Evolutionary conservation across 2,888 invertebrate genomes (phyloP).

Genomic region (Acrobasis repandana): DNA sequence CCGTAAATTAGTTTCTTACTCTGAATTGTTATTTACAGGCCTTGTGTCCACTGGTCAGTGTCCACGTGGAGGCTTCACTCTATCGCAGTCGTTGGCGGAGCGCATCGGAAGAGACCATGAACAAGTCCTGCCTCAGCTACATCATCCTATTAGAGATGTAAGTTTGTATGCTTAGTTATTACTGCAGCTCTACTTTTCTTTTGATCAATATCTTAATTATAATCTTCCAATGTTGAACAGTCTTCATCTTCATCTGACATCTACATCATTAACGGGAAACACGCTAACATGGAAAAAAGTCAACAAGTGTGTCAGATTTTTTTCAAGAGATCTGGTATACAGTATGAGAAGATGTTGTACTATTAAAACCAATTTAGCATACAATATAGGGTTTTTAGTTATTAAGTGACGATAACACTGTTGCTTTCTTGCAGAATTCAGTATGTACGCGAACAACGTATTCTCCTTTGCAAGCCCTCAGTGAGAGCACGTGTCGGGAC

Average conservation of each 20-base stretch:
- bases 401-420: too few species aligned
- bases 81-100: constrained; percentile 62
- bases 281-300: too few species aligned
- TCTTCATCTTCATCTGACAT: too few species aligned
- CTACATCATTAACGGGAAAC: too few species aligned
- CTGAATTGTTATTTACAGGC: constrained; percentile 43
- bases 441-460: constrained; percentile 70
- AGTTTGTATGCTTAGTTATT: constrained; percentile 30
- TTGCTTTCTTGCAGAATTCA: constrained; percentile 42
- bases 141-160: constrained; percentile 68
- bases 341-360: too few species aligned
- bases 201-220: neutral
- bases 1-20: too few species aligned
- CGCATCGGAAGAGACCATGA: constrained; percentile 65
- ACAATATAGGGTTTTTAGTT: too few species aligned
- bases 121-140: constrained; percentile 57
- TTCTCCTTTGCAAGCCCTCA: constrained; percentile 86
- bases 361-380: too few species aligned
- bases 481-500: constrained; percentile 85
- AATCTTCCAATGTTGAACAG: too few species aligned
- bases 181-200: neutral
- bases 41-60: constrained; percentile 59
- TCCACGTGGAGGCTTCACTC: constrained; percentile 57
- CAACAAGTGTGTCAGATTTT: too few species aligned
- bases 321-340: too few species aligned